Conservation (phyloP, 2,113 vertebrate species). For the Corythaixoides concolor region DNA sequence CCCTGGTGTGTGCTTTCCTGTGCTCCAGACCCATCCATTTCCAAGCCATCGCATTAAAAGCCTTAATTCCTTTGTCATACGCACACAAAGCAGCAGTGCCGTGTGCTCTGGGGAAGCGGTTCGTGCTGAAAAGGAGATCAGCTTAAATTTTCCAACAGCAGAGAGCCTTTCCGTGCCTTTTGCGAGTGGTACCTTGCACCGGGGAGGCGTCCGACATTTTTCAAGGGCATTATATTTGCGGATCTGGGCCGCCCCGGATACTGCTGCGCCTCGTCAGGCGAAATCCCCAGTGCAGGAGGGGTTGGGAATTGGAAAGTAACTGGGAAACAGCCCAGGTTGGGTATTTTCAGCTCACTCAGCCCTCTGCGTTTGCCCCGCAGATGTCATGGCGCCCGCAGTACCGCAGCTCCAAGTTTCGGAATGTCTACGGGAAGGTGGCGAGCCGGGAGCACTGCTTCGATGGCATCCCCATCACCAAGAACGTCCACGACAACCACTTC, state of each 20-base stretch:
- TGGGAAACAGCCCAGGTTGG: fast-evolving
- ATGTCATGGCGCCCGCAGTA: slow-evolving; percentile 99
- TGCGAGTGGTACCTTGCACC: neutral
- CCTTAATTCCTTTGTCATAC: neutral
- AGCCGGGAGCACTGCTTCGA: slow-evolving; percentile 97
- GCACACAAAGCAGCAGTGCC: neutral
- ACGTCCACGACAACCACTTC: slow-evolving; percentile 98
- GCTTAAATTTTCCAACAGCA: neutral
- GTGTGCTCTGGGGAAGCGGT: neutral
- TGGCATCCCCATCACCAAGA: slow-evolving; percentile 95
- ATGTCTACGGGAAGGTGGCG: slow-evolving; percentile 94
- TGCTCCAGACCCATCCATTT: neutral
- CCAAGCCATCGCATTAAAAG: neutral
- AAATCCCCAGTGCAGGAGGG: fast-evolving
- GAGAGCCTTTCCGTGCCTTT: neutral
- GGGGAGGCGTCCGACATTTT: fast-evolving
- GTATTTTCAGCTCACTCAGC: neutral
- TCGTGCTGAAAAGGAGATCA: neutral
- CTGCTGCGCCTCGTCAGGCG: fast-evolving
- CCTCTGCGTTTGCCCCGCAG: slow-evolving; percentile 64
- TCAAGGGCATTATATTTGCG: neutral
- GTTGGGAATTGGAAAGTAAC: neutral
- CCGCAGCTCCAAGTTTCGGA: slow-evolving; percentile 99
- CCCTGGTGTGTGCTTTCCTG: neutral
- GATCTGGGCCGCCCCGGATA: neutral